These are phyloP conservation scores for Odontophorus gujanensis DNA, from an alignment of 2,113 vertebrate species.

Conservation along the genomic window DNA sequence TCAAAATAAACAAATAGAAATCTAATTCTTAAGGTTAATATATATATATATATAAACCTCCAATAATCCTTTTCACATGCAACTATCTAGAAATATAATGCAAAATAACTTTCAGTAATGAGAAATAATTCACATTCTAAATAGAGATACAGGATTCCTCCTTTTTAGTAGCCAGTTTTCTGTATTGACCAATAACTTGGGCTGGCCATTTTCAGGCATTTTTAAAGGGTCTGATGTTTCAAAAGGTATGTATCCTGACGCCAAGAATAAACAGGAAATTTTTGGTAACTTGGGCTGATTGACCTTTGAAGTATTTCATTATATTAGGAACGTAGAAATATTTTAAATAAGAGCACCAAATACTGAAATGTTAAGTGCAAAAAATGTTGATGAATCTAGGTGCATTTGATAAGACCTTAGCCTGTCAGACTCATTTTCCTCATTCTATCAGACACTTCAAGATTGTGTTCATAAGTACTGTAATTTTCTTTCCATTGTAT, in stretches of 20 bases:
- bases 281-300: not conserved
- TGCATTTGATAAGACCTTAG: not conserved
- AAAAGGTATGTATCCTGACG: not conserved
- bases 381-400: not conserved
- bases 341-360: not conserved
- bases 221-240: not conserved
- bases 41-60: not conserved
- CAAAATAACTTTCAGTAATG: not conserved
- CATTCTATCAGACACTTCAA: not conserved
- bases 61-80: not conserved
- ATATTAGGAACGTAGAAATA: not conserved
- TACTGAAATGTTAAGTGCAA: not conserved
- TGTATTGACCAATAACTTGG: not conserved
- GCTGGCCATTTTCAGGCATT: not conserved
- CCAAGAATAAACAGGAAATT: not conserved
- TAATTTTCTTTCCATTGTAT: not conserved
- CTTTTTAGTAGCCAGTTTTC: not conserved
- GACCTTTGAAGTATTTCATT: not conserved
- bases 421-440: not conserved
- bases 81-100: not conserved
- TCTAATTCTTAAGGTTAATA: not conserved
- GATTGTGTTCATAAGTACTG: fast-evolving
- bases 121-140: not conserved
- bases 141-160: not conserved
- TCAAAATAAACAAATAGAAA: not conserved